Conservation (phyloP, 2,113 vertebrate species). For the Candoia aspera region DNA sequence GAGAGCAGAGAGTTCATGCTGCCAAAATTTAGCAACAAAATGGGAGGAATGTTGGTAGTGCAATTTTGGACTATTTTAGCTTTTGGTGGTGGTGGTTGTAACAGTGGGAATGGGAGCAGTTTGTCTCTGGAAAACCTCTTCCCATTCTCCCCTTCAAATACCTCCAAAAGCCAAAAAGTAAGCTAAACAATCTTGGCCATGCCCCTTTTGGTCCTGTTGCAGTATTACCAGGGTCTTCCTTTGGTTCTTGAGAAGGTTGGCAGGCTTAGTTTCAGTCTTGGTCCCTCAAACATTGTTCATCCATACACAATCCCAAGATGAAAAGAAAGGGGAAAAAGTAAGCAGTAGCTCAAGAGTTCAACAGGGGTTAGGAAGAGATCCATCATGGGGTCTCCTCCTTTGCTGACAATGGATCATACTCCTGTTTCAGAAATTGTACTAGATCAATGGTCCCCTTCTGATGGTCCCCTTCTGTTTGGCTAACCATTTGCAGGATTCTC, state of each 20-base stretch:
- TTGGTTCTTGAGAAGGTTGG: neutral
- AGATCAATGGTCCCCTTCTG: neutral
- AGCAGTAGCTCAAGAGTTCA: neutral
- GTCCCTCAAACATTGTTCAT: neutral
- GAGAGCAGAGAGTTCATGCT: neutral
- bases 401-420: neutral
- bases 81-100: too few relatives aligned
- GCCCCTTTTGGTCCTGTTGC: neutral
- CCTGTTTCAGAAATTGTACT: neutral
- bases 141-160: neutral
- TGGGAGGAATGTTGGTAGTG: too few relatives aligned
- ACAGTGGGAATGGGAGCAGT: too few relatives aligned
- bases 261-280: neutral
- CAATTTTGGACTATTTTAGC: too few relatives aligned
- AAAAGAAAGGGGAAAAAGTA: neutral
- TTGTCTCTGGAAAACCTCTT: neutral
- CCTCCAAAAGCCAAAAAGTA: neutral
- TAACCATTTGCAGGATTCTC: too few relatives aligned
- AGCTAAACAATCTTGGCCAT: neutral
- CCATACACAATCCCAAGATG: neutral
- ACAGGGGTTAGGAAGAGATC: too few relatives aligned
- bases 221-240: neutral
- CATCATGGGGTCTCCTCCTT: neutral
- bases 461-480: too few relatives aligned
- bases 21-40: neutral